These are phyloP conservation scores for Penelope pileata DNA, from an alignment of 2,113 vertebrate species.

Conservation along the genomic window DNA sequence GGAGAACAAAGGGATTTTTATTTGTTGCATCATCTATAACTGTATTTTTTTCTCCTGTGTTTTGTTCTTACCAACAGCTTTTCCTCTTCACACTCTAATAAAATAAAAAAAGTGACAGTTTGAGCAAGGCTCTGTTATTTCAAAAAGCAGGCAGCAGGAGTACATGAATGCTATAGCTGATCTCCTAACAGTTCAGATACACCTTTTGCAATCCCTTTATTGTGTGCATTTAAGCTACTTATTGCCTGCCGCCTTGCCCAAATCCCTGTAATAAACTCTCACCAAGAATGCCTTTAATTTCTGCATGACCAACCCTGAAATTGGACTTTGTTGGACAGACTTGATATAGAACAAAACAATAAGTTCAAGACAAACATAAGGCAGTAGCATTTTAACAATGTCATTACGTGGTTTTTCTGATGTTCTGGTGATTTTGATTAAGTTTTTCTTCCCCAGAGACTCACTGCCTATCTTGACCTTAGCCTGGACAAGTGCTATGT, in stretches of 20 bases:
- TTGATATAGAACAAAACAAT: background rate
- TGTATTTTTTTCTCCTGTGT: background rate
- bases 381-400: background rate
- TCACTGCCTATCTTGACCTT: conserved; percentile 96
- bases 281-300: background rate
- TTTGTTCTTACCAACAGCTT: background rate
- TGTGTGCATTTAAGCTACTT: background rate
- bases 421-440: background rate
- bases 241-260: background rate
- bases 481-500: conserved; percentile 96
- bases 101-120: background rate
- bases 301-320: background rate
- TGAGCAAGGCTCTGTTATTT: background rate
- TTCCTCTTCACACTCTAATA: background rate
- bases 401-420: background rate
- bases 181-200: background rate
- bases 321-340: background rate
- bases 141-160: background rate
- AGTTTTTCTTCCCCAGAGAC: conserved; percentile 77
- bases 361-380: background rate
- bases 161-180: background rate
- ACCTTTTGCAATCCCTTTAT: background rate
- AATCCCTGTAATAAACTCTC: background rate
- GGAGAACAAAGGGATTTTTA: background rate
- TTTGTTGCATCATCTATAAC: background rate